These are phyloP conservation scores for Eonycteris spelaea DNA, from an alignment of 2,113 vertebrate species.

Conservation along the genomic window DNA sequence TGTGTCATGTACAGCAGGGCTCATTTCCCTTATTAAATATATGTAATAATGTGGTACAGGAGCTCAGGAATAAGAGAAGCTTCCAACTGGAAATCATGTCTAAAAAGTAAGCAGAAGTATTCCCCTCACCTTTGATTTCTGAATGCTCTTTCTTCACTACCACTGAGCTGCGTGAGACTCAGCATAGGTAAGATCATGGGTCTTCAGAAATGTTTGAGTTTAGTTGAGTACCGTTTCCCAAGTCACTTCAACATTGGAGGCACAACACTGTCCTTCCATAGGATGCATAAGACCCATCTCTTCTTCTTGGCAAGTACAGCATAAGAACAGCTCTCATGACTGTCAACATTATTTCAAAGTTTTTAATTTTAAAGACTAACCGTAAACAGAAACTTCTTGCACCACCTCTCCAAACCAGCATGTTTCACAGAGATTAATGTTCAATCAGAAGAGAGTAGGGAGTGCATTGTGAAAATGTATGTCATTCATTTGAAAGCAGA, in stretches of 20 bases:
- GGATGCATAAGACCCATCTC: too few species aligned
- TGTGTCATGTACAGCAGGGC: neutral
- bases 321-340: neutral
- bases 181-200: accelerated
- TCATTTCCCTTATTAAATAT: neutral
- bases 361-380: neutral
- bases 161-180: neutral
- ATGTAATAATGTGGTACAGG: neutral
- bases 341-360: neutral
- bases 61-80: neutral
- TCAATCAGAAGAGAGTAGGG: neutral
- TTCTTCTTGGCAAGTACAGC: neutral
- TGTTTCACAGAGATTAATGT: neutral
- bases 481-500: neutral
- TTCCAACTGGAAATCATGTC: neutral
- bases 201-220: neutral
- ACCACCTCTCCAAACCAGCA: accelerated
- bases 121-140: neutral
- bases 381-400: neutral
- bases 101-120: neutral
- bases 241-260: too few species aligned
- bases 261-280: neutral
- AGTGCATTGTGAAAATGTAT: accelerated
- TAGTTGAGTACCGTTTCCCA: neutral
- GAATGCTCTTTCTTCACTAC: neutral